Conservation (phyloP, 1,140 invertebrate species). For the Nephotettix cincticeps region DNA sequence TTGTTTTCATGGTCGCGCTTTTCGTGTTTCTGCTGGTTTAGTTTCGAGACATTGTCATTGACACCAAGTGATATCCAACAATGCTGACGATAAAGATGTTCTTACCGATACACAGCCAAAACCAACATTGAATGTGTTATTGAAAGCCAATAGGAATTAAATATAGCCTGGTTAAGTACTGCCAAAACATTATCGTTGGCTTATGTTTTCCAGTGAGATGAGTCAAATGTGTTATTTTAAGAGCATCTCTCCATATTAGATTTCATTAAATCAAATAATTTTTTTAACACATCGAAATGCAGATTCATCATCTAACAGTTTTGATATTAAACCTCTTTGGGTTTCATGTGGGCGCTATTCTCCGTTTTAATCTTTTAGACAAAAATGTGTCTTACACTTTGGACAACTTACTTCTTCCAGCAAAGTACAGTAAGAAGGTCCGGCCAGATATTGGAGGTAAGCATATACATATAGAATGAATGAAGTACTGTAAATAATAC, state of each 20-base stretch:
- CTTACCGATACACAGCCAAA: not conserved
- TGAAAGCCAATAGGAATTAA: not conserved
- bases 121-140: not conserved
- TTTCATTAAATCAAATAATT: too few relatives aligned
- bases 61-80: not conserved
- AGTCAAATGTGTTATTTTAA: too few relatives aligned
- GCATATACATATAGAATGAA: not conserved
- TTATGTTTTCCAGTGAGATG: too few relatives aligned
- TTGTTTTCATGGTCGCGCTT: not conserved
- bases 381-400: conserved; percentile 50
- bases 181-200: too few relatives aligned
- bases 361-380: not conserved
- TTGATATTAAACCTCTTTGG: not conserved
- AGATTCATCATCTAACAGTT: not conserved
- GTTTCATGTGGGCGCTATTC: not conserved
- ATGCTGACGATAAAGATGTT: not conserved
- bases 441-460: conserved; percentile 54
- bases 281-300: too few relatives aligned
- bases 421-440: conserved; percentile 54
- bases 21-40: not conserved
- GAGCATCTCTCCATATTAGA: too few relatives aligned
- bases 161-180: too few relatives aligned
- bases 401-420: conserved; percentile 49
- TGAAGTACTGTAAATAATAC: not conserved
- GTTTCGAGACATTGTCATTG: not conserved